phyloP scores from a whole-genome alignment of 2,888 invertebrate genomes.

The Cheilosia variabilis region DNA sequence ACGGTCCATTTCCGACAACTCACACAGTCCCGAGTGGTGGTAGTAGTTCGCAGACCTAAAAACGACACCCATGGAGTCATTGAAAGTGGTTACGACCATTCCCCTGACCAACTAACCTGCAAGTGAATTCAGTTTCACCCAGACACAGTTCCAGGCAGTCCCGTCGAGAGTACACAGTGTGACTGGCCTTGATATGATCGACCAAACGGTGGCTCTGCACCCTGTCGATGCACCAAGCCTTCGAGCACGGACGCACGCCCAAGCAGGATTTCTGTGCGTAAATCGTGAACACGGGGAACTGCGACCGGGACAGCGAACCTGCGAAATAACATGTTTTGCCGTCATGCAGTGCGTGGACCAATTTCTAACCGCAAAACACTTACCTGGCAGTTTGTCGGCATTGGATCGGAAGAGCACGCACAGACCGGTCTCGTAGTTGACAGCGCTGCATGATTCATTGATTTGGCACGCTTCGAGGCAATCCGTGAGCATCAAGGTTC shows the following conservation, averaged over 20 bases:
- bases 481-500: slow-evolving; percentile 96
- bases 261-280: slow-evolving; percentile 98
- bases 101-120: slow-evolving; percentile 89
- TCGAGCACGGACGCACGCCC: slow-evolving; percentile 94
- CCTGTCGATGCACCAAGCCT: slow-evolving; percentile 97
- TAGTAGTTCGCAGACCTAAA: slow-evolving; percentile 95
- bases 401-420: slow-evolving; percentile 96
- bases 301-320: slow-evolving; percentile 96
- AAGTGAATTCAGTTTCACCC: slow-evolving; percentile 95
- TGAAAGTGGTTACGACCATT: slow-evolving; percentile 27
- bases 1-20: slow-evolving; percentile 96
- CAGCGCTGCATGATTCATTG: slow-evolving; percentile 95
- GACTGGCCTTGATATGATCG: slow-evolving; percentile 91
- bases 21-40: slow-evolving; percentile 93
- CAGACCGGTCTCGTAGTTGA: slow-evolving; percentile 97
- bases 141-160: slow-evolving; percentile 96
- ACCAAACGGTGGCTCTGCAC: slow-evolving; percentile 94
- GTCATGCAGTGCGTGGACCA: slow-evolving; percentile 62
- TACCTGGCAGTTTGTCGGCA: slow-evolving; percentile 95
- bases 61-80: background rate
- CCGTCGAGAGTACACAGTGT: slow-evolving; percentile 91
- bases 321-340: slow-evolving; percentile 45
- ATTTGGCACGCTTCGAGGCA: slow-evolving; percentile 96
- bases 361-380: slow-evolving; percentile 81
- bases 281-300: slow-evolving; percentile 97